Conservation (phyloP, 1,140 invertebrate species). For the Aphaenogaster ashmeadi region DNA sequence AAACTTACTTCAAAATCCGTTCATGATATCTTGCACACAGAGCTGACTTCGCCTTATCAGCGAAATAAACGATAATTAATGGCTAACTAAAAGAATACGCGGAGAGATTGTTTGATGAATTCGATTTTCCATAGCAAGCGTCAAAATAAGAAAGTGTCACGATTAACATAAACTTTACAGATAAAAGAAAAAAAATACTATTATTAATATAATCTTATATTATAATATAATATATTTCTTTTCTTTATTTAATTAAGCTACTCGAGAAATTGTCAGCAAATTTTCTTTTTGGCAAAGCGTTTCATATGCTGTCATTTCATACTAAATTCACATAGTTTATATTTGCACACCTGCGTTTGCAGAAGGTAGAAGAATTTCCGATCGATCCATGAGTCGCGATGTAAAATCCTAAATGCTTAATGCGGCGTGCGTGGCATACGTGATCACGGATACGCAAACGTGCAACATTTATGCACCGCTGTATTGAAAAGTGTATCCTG, state of each 20-base stretch:
- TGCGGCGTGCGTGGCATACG: constrained; percentile 43
- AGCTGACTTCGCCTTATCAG: background rate
- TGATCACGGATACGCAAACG: constrained; percentile 41
- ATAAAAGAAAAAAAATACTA: background rate
- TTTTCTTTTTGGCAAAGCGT: background rate
- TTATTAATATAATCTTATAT: background rate
- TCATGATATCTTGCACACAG: constrained; percentile 1
- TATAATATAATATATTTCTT: background rate
- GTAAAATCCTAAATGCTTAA: constrained; percentile 57
- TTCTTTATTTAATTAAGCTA: constrained; percentile 2
- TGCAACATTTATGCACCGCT: constrained; percentile 43
- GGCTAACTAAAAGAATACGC: background rate
- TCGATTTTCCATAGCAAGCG: background rate
- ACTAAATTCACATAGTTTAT: background rate
- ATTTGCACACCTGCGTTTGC: constrained; percentile 16
- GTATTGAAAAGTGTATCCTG: constrained; percentile 55
- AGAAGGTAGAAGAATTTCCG: background rate
- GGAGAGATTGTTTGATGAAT: background rate
- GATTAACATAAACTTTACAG: background rate
- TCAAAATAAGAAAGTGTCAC: background rate
- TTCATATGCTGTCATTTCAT: background rate
- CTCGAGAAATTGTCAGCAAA: background rate
- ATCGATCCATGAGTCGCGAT: constrained; percentile 36
- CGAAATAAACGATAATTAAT: constrained; percentile 22
- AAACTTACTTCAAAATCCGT: constrained; percentile 19